Evolutionary conservation across 2,113 vertebrate genomes (phyloP).

Genomic region (Malurus elegans): DNA sequence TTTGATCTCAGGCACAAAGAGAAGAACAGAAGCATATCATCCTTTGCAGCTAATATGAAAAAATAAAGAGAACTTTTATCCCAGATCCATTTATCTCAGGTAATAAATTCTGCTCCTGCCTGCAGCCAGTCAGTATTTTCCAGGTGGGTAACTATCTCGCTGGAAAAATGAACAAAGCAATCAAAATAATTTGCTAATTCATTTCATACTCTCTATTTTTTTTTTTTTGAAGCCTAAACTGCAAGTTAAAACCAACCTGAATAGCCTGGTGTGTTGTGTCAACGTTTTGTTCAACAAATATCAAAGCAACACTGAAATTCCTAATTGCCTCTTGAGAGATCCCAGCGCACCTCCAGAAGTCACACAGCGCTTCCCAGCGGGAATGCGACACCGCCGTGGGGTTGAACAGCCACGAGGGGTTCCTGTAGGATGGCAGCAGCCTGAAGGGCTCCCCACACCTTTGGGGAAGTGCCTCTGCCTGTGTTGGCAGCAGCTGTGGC

Average conservation of each 20-base stretch:
- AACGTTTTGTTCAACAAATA: background rate
- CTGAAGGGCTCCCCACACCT: background rate
- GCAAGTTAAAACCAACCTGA: background rate
- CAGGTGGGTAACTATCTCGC: background rate
- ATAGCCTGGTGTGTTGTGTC: background rate
- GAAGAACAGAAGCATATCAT: background rate
- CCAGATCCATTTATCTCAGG: conserved; percentile 33
- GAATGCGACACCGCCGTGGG: fast-evolving
- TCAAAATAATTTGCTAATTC: conserved; percentile 51
- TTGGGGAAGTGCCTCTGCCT: background rate
- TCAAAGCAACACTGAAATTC: background rate
- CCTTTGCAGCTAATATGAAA: conserved; percentile 24
- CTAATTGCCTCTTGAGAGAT: background rate
- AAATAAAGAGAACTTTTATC: conserved; percentile 51
- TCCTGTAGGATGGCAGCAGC: background rate
- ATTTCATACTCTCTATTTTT: background rate
- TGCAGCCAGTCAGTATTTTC: conserved; percentile 21
- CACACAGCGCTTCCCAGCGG: background rate
- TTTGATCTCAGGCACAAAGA: conserved; percentile 32
- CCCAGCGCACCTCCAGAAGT: background rate
- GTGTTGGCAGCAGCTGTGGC: background rate
- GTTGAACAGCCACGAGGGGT: fast-evolving
- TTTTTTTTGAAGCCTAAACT: background rate
- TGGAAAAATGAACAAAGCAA: conserved; percentile 31
- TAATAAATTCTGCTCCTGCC: conserved; percentile 38